Base-by-base conservation (phyloP, 92 coral and sea anemone species). In the Phymanthus crucifer region DNA sequence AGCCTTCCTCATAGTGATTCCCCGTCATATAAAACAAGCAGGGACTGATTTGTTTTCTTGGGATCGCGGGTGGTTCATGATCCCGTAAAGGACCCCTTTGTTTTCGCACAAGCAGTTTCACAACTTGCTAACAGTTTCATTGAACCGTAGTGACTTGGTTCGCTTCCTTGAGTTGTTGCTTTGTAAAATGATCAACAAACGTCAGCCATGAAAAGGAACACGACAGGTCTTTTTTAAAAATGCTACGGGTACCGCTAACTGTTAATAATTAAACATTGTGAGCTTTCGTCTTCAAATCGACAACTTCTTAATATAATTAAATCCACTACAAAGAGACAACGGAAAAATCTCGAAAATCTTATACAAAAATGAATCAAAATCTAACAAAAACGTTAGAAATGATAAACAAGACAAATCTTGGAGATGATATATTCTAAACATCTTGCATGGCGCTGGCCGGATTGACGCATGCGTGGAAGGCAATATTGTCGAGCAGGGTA, bases 391-490 rank as follows among this genome's bases (percentile, higher is more conserved):
- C 12, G 6, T 64, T 19, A 35, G 46, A 46, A 17, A 13, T 3
- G 27, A 68, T 4, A 23, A 24, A 18, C 56, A 61, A 27, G 29
- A 29, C 29, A 3, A 61, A 61, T 4, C 29, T 1, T 35, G 16
- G 2, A 40, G 33, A 0, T 67, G 10, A 33, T 43, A 34, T 2
- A 40, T 79, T 34, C 47, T 70, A 48, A 69, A 69, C 70, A 38
- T 70, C 5, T 52, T 32, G 32, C 56, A 45, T 10, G 47, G 16
- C 47, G 69, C 61, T 21, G 68, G 83, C 72, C 72, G 32, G 66
- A 37, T 26, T 38, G 32, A 86, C 92, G 92, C 92, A 89, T 89
- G 92, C 92, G 92, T 77, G 48, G 17, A 36, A 6, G 61, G 37
- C 46, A 70, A 69, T 66, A 83, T 5, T 70, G 81, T 81, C 64